These are phyloP conservation scores for Pseudotriccus pelzelni DNA, from an alignment of 2,797 vertebrate species.

Conservation along the genomic window DNA sequence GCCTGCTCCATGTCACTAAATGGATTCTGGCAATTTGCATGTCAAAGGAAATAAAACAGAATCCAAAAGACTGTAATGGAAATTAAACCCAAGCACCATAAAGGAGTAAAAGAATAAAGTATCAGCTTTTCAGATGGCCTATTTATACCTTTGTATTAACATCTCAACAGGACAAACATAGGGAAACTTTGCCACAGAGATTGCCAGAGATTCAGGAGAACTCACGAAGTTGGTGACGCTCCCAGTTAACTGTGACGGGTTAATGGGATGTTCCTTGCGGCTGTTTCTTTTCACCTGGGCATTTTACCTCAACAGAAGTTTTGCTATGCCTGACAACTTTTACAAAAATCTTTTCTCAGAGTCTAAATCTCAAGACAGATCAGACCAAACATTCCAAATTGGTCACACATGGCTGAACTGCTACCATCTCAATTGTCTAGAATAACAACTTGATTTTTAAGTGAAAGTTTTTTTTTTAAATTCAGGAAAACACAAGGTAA, in stretches of 20 bases:
- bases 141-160: background rate
- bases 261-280: background rate
- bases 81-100: background rate
- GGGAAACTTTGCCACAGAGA: background rate
- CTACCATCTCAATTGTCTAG: background rate
- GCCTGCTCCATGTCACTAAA: background rate
- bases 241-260: background rate
- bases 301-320: background rate
- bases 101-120: background rate
- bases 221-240: background rate
- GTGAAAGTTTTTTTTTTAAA: background rate
- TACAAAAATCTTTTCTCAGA: background rate
- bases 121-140: background rate
- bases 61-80: background rate
- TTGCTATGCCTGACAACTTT: background rate
- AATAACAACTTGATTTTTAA: background rate
- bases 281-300: background rate
- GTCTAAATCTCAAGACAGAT: background rate
- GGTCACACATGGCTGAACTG: background rate
- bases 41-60: background rate
- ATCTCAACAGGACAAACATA: background rate
- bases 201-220: background rate
- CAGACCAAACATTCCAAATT: background rate
- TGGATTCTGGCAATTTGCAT: fast-evolving
- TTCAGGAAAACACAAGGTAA: background rate